Percentiles rank a stretch among this genome's conserved stretches.
Evolutionary conservation across 2,113 vertebrate species (phyloP).

Genomic region (Lipophrys pholis): DNA sequence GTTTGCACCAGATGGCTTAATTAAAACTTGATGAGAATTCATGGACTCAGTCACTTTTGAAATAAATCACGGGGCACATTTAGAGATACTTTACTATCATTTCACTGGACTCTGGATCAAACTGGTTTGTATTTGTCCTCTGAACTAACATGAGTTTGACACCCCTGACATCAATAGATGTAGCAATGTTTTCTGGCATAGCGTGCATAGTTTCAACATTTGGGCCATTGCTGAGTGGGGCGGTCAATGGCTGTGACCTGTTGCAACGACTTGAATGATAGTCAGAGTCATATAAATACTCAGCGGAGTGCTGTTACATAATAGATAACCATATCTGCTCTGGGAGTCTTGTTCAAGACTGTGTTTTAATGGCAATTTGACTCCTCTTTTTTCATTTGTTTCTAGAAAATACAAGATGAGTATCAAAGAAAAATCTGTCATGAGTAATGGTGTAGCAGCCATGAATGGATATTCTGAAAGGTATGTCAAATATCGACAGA

Average conservation of each 20-base stretch:
- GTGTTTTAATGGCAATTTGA: neutral
- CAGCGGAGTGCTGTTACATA: neutral
- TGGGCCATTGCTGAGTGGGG: neutral
- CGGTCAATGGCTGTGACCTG: slow-evolving; percentile 36
- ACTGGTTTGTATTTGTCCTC: too few relatives aligned
- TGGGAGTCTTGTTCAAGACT: neutral
- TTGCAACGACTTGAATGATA: slow-evolving; percentile 49
- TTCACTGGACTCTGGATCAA: too few relatives aligned
- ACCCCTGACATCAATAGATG: neutral
- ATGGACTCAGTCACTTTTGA: too few relatives aligned
- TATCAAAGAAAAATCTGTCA: slow-evolving; percentile 7
- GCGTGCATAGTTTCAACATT: slow-evolving; percentile 52
- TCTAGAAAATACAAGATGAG: slow-evolving; percentile 57
- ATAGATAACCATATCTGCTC: slow-evolving; percentile 4
- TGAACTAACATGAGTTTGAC: too few relatives aligned
- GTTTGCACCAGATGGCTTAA: too few relatives aligned
- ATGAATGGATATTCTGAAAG: slow-evolving; percentile 47
- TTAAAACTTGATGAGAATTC: too few relatives aligned
- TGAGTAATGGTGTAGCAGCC: slow-evolving; percentile 20
- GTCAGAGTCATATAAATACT: slow-evolving; percentile 59
- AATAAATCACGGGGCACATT: too few relatives aligned
- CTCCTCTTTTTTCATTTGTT: slow-evolving; percentile 21
- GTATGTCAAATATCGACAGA: slow-evolving; percentile 49
- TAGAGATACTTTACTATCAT: too few relatives aligned
- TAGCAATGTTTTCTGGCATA: slow-evolving; percentile 44